A percentile compares a stretch with the other conserved stretches of the same genome.
Conservation (phyloP, 2,113 vertebrate genomes). For the Apteryx mantelli region DNA sequence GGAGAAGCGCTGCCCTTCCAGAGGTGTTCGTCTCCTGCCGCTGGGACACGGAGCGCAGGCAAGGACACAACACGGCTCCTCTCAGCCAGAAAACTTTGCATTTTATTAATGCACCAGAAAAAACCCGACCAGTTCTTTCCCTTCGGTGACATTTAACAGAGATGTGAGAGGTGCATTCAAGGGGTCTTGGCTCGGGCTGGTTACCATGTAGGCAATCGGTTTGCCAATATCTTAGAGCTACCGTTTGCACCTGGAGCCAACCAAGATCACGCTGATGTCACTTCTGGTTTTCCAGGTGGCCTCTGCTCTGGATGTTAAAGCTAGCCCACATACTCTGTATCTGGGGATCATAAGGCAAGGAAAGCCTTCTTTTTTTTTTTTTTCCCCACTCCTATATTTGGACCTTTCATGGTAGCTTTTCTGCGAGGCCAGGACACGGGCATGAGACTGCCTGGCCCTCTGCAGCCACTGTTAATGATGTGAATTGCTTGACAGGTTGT, state of each 20-base stretch:
- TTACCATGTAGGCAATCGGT: background rate
- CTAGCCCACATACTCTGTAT: background rate
- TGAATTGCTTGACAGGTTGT: background rate
- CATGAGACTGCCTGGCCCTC: background rate
- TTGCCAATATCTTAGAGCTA: background rate
- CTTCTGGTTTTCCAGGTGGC: background rate
- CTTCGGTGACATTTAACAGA: conserved; percentile 39
- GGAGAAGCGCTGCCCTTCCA: background rate
- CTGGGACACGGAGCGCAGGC: background rate
- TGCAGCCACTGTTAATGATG: background rate
- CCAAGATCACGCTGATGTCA: background rate
- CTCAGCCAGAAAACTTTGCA: background rate
- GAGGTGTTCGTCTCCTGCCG: background rate
- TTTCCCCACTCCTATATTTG: background rate
- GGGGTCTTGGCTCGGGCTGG: background rate
- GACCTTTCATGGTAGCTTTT: background rate
- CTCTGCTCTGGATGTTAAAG: background rate
- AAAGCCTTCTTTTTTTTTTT: background rate
- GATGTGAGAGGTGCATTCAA: conserved; percentile 19
- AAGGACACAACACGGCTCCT: background rate
- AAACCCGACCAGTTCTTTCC: background rate
- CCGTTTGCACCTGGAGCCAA: background rate
- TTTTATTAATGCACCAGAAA: conserved; percentile 61
- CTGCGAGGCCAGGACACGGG: background rate
- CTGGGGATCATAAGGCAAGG: background rate